Base-by-base conservation (phyloP, 2,797 vertebrate genomes). In the Silurus lanzhouensis region DNA sequence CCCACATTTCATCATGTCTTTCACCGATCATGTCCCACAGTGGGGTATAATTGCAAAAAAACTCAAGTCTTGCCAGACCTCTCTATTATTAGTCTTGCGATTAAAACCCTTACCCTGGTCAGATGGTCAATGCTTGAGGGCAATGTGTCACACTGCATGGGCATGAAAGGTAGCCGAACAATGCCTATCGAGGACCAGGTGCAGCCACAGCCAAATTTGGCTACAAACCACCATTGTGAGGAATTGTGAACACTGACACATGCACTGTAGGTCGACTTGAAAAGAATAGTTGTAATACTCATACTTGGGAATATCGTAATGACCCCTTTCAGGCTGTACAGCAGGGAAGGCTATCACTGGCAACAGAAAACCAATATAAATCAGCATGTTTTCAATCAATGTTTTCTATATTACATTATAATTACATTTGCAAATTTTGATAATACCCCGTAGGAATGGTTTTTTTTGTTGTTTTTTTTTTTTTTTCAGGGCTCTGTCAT, bases 61-160 rank as follows among this genome's bases (percentile, higher is more conserved):
- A 91, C 80, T 86, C 91, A 91, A 90, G 91, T 87, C 90, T 93
- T 93, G 92, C 91, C 91, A 90, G 91, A 91, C 88, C 85, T 77
- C 91, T 89, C 93, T 95, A 95, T 94, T 95, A 94, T 94, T 95
- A 95, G 94, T 91, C 91, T 88, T 88, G 90, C 88, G 68, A 93
- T 94, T 92, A 90, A 90, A 94, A 92, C 92, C 91, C 91, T 93
- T 89, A 93, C 92, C 92, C 92, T 94, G 95, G 93, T 95, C 95
- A 95, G 94, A 96, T 95, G 95, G 95, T 93, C 94, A 94, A 89
- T 85, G 94, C 95, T 94, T 89, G 92, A 93, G 95, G 95, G 94
- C 93, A 93, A 93, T 91, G 92, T 94, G 94, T 95, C 94, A 94
- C 94, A 94, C 93, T 92, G 87, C 92, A 92, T 94, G 94, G 92